phyloP scores from a whole-genome alignment of 2,888 invertebrate genomes.

The Myathropa florea region DNA sequence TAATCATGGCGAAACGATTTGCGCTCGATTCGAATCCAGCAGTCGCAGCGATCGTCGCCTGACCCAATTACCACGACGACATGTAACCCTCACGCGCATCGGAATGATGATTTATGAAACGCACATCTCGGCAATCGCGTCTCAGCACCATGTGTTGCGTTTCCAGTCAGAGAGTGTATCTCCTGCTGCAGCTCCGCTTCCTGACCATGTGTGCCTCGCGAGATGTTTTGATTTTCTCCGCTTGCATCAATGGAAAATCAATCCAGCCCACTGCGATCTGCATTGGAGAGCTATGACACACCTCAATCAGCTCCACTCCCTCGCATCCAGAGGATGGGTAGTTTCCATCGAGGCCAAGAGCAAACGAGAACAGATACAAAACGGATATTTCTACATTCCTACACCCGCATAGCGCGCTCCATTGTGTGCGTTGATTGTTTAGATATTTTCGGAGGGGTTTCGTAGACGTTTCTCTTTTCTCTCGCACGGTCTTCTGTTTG shows the following conservation, averaged over 20 bases:
- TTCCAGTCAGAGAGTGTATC: background rate
- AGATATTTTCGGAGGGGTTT: background rate
- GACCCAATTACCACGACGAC: conserved; percentile 37
- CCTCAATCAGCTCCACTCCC: conserved; percentile 11
- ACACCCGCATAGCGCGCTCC: background rate
- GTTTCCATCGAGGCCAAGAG: background rate
- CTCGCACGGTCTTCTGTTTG: conserved; percentile 31
- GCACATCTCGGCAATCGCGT: background rate
- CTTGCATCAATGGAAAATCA: too few relatives aligned
- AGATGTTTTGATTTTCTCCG: background rate
- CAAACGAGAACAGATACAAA: background rate
- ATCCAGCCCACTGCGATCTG: background rate
- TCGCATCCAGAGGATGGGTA: background rate
- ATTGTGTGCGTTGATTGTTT: conserved; percentile 17
- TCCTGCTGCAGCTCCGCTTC: background rate
- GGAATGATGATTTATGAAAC: conserved; percentile 10
- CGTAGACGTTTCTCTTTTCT: conserved; percentile 15
- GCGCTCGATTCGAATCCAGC: background rate
- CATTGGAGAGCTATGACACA: conserved; percentile 1
- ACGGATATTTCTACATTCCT: background rate
- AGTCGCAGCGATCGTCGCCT: background rate
- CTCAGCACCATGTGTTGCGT: background rate
- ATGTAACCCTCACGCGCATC: conserved; percentile 5
- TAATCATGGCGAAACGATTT: background rate
- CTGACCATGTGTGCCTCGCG: background rate